Base-by-base conservation (phyloP, 1,140 invertebrate species). In the Drosophila melanogaster region DNA sequence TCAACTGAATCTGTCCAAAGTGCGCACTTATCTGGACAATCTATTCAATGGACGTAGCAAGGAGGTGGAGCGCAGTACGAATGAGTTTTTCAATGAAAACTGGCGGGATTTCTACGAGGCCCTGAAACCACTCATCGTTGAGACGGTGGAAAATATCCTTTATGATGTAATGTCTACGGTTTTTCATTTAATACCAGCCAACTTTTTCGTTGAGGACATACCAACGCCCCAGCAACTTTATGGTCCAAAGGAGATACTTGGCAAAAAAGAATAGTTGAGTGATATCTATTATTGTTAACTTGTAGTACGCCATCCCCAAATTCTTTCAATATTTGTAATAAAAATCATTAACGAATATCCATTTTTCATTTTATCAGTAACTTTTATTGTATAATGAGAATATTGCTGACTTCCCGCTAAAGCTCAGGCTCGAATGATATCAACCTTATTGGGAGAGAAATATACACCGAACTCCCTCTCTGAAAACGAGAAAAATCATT, bases 31-130 rank as follows among this genome's bases (percentile, higher is more conserved):
- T 5, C 50, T 92, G 50, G 78, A 87, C 30, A 92, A 92, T 51
- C 50, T 91, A 1, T 92, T 90, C 51, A 92, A 90, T 70, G 79
- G 89, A 0, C 75, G 75, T 14, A 91, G 84, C 26, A 75, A 79
- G n/a, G 85, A 90, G 57, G 67, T 92, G 92, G 94, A 95, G 92
- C 94, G 95, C 37, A 94, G 94, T 55, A 95, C 94, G 4, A 95
- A 95, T 74, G 92, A 93, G n/a, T 95, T 95, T 84, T 93, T 95
- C 53, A 95, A 95, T 81, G 94, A 94, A 4, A 95, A 95, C 79
- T 95, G 95, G 95, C 92, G 93, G 3, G 94, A 94, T 43, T 94
- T 95, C 6, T 94, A 94, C 11, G 94, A 95, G 81, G 94, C 95
- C 33, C 81, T 95, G 7, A 92, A 93, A 73, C 94, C 94, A 11